phyloP scores from a whole-genome alignment of 2,113 vertebrate genomes.

The Acanthisitta chloris region DNA sequence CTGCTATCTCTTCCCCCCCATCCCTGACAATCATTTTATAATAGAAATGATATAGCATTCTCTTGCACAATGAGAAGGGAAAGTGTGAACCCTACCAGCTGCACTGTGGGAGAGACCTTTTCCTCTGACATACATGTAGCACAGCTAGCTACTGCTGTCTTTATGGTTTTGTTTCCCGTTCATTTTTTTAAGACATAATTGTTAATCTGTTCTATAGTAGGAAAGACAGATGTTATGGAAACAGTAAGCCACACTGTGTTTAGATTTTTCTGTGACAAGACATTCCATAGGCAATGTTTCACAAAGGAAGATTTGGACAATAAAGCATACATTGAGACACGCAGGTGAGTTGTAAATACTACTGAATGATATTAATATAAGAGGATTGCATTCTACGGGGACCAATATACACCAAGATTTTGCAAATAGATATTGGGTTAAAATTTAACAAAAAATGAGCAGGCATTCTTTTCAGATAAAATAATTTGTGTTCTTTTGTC shows the following conservation, averaged over 20 bases:
- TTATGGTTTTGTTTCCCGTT: not conserved
- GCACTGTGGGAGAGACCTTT: conserved; percentile 39
- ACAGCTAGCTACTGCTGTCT: not conserved
- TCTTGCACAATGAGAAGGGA: not conserved
- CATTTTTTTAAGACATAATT: conserved; percentile 50
- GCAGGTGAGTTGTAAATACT: conserved; percentile 61
- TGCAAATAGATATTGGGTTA: conserved; percentile 18
- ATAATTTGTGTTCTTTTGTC: not conserved
- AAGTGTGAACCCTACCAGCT: conserved; percentile 36
- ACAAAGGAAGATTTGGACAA: conserved; percentile 67
- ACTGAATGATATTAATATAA: not conserved
- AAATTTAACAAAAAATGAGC: conserved; percentile 7
- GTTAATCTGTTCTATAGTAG: conserved; percentile 71
- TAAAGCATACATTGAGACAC: conserved; percentile 56
- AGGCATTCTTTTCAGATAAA: not conserved
- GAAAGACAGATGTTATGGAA: conserved; percentile 80
- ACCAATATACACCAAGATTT: conserved; percentile 45
- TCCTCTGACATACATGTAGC: conserved; percentile 19
- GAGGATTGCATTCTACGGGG: not conserved
- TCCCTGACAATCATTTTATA: conserved; percentile 4
- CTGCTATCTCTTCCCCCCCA: not conserved
- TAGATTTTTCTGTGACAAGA: conserved; percentile 52
- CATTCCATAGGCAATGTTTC: conserved; percentile 56
- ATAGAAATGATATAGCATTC: conserved; percentile 43
- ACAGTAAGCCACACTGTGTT: conserved; percentile 58